A percentile compares a stretch with the other conserved stretches of the same genome.
Evolutionary conservation across 1,140 invertebrate species (phyloP).

Genomic region (Eueides isabella): DNA sequence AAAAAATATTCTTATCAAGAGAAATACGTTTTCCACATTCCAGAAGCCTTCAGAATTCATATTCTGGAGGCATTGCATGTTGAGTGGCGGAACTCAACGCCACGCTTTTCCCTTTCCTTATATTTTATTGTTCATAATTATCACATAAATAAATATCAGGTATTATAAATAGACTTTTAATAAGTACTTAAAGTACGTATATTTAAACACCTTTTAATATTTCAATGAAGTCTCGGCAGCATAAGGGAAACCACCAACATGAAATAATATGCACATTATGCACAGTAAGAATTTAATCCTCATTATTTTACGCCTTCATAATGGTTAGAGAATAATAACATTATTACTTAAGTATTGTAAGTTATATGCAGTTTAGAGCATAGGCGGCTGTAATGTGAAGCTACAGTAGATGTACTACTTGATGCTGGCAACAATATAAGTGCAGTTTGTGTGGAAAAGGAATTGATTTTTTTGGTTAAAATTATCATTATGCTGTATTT

Average conservation of each 20-base stretch:
- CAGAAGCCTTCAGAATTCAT: no score
- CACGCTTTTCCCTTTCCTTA: no score
- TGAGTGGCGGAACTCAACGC: no score
- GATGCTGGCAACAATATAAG: slow-evolving; percentile 47
- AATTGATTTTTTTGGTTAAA: not conserved
- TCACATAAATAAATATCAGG: no score
- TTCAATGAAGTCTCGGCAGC: not conserved
- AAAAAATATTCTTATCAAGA: no score
- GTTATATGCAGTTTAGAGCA: slow-evolving; percentile 55
- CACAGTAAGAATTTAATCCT: slow-evolving; percentile 5
- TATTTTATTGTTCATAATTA: no score
- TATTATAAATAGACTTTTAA: no score
- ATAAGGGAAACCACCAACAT: not conserved
- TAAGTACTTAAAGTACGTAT: no score
- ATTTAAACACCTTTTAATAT: not conserved
- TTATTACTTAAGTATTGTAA: slow-evolving; percentile 60
- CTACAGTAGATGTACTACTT: slow-evolving; percentile 57
- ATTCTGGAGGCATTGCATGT: no score
- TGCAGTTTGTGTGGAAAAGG: slow-evolving; percentile 33
- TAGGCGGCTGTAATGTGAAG: slow-evolving; percentile 62
- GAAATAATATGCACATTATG: not conserved
- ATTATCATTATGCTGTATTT: no score
- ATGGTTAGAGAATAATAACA: slow-evolving; percentile 50
- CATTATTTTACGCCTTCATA: slow-evolving; percentile 43
- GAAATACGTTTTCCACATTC: no score